Conservation (phyloP, 2,888 invertebrate genomes). For the Acleris emargana region DNA sequence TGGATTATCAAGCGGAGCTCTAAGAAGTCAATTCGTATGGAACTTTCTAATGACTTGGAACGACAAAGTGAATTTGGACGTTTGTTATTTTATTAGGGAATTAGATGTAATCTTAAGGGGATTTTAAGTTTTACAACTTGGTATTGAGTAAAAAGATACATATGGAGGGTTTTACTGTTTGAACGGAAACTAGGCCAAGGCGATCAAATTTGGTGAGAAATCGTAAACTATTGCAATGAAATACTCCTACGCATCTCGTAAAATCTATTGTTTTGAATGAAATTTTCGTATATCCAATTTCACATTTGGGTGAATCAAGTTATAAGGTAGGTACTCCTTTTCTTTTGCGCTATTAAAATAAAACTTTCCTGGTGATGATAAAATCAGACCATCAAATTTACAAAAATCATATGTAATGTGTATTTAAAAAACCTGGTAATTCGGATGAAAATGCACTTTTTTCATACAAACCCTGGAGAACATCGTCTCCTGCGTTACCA, state of each 20-base stretch:
- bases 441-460: too few relatives aligned
- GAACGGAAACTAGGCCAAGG: neutral
- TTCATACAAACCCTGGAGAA: too few relatives aligned
- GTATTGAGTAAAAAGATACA: slow-evolving; percentile 2
- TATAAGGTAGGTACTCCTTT: too few relatives aligned
- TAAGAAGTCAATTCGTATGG: slow-evolving; percentile 62
- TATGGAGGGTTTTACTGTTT: slow-evolving; percentile 3
- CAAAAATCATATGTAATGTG: too few relatives aligned
- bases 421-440: too few relatives aligned
- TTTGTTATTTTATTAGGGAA: slow-evolving; percentile 32
- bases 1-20: slow-evolving; percentile 61
- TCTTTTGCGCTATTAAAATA: too few relatives aligned
- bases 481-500: too few relatives aligned
- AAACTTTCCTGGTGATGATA: too few relatives aligned
- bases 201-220: slow-evolving; percentile 1
- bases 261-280: neutral
- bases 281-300: neutral
- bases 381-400: too few relatives aligned
- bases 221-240: slow-evolving; percentile 15
- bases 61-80: slow-evolving; percentile 59
- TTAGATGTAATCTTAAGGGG: slow-evolving; percentile 20
- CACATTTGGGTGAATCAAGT: too few relatives aligned
- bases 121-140: slow-evolving; percentile 17
- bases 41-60: slow-evolving; percentile 61
- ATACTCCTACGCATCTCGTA: neutral